A percentile compares a stretch with the other conserved stretches of the same genome.
Conservation (phyloP, 2,888 invertebrate species). For the Yponomeuta sedellus region DNA sequence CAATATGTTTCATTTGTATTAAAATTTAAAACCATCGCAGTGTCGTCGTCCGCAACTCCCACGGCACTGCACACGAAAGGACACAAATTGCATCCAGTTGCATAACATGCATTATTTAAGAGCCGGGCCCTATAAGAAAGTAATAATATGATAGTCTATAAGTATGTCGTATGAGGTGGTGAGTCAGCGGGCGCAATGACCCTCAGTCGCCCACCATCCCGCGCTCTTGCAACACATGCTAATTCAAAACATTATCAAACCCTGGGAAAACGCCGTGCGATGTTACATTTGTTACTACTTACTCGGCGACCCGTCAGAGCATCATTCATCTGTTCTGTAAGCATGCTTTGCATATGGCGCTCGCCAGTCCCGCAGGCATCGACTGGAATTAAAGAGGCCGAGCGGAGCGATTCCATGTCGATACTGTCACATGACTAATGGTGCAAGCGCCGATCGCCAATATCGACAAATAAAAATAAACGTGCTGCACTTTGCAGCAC, state of each 20-base stretch:
- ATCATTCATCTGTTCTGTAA: slow-evolving; percentile 63
- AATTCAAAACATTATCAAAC: slow-evolving; percentile 20
- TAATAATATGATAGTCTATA: slow-evolving; percentile 65
- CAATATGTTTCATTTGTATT: slow-evolving; percentile 12
- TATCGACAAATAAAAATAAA: slow-evolving; percentile 70
- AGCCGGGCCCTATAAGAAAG: slow-evolving; percentile 71
- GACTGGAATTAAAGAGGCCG: slow-evolving; percentile 35
- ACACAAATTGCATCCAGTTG: slow-evolving; percentile 69
- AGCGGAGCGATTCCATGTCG: slow-evolving; percentile 66
- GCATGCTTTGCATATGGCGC: slow-evolving; percentile 56
- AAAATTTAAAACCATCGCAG: slow-evolving; percentile 13
- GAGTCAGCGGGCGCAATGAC: slow-evolving; percentile 65
- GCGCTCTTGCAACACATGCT: slow-evolving; percentile 19
- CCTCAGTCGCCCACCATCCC: slow-evolving; percentile 42
- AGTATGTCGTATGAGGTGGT: slow-evolving; percentile 62
- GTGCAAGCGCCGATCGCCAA: slow-evolving; percentile 72
- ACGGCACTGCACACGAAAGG: slow-evolving; percentile 26
- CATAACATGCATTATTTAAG: slow-evolving; percentile 74
- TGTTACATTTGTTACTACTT: slow-evolving; percentile 9
- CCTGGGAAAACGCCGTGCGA: slow-evolving; percentile 15
- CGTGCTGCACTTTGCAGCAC: slow-evolving; percentile 37
- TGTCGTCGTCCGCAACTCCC: slow-evolving; percentile 16
- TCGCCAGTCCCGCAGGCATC: slow-evolving; percentile 36
- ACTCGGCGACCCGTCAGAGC: slow-evolving; percentile 38
- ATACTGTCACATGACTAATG: slow-evolving; percentile 76